phyloP scores from a whole-genome alignment of 2,797 vertebrate species.

The Melanotaenia maccullochi region DNA sequence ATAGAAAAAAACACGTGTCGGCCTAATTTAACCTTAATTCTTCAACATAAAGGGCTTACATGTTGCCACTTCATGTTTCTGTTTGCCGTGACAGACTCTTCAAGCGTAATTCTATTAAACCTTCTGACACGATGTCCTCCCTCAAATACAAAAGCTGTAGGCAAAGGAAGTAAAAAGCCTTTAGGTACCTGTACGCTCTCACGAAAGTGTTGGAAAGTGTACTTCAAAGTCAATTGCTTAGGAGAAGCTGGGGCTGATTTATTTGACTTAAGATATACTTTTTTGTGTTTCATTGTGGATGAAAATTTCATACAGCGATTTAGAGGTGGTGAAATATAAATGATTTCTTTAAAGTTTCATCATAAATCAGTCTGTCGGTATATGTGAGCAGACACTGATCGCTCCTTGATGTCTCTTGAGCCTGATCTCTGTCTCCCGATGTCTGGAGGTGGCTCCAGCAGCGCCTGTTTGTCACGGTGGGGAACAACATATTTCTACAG shows the following conservation, averaged over 20 bases:
- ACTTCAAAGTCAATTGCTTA: constrained; percentile 75
- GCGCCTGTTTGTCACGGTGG: constrained; percentile 71
- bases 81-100: constrained; percentile 46
- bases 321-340: constrained; percentile 95
- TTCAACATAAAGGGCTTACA: background rate
- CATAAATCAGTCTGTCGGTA: constrained; percentile 89
- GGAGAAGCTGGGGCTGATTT: constrained; percentile 73
- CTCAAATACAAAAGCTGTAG: constrained; percentile 51
- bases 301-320: constrained; percentile 93
- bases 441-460: constrained; percentile 69
- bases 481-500: constrained; percentile 59
- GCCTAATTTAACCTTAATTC: background rate
- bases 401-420: constrained; percentile 84
- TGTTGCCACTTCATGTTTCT: constrained; percentile 19
- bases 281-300: constrained; percentile 86
- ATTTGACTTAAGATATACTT: constrained; percentile 82
- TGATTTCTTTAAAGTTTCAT: constrained; percentile 94
- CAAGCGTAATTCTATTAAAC: constrained; percentile 55
- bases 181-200: constrained; percentile 51
- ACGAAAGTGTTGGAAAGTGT: constrained; percentile 60
- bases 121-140: constrained; percentile 53
- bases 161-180: constrained; percentile 57
- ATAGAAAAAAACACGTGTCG: background rate
- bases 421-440: constrained; percentile 72
- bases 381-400: constrained; percentile 89